phyloP scores from a whole-genome alignment of 2,797 vertebrate genomes.

The Halcyon smyrnensis region DNA sequence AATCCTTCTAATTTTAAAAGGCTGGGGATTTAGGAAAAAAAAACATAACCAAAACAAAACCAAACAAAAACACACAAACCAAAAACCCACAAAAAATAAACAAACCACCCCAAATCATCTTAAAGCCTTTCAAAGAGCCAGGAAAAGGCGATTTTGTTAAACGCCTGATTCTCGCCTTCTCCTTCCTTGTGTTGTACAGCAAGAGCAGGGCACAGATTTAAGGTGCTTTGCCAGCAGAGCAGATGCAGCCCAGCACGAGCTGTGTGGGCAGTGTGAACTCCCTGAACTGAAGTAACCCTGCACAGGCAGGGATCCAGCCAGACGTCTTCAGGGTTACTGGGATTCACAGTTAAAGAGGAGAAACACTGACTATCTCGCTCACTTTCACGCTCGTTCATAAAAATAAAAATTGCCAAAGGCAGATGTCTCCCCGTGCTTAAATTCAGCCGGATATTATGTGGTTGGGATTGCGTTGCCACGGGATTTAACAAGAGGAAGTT shows the following conservation, averaged over 20 bases:
- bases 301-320: conserved; percentile 69
- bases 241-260: background rate
- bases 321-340: conserved; percentile 70
- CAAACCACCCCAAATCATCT: background rate
- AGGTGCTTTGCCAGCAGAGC: background rate
- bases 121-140: background rate
- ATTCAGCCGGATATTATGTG: background rate
- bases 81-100: too few relatives aligned
- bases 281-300: conserved; percentile 71
- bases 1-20: conserved; percentile 2
- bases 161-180: background rate
- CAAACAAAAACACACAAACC: too few relatives aligned
- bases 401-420: conserved; percentile 62
- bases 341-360: conserved; percentile 65
- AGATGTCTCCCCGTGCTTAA: background rate
- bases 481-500: conserved; percentile 45
- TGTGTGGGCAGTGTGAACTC: background rate
- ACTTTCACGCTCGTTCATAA: background rate
- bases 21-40: background rate
- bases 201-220: background rate
- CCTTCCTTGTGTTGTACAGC: background rate
- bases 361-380: conserved; percentile 3
- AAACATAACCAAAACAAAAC: background rate
- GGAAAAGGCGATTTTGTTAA: conserved; percentile 16
- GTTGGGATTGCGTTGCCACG: background rate